A percentile compares a stretch with the other conserved stretches of the same genome.
Evolutionary conservation across 2,797 vertebrate genomes (phyloP).

Genomic region (Eidolon dupreanum): DNA sequence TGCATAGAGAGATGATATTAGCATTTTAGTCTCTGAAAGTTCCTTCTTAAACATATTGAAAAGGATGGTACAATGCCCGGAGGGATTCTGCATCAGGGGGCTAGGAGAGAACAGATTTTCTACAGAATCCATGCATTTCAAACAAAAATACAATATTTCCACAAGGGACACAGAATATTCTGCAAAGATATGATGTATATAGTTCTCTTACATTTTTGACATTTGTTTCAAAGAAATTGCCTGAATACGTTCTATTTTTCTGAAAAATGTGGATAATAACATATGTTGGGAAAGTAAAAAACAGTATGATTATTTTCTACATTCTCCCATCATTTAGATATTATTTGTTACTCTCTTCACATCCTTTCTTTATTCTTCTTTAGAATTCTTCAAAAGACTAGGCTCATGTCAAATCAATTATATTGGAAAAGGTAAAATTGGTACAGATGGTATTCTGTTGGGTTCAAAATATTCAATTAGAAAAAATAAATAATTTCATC

Average conservation of each 20-base stretch:
- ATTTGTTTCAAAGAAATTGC: conserved; percentile 67
- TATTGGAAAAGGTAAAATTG: background rate
- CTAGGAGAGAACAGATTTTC: conserved; percentile 48
- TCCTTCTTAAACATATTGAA: background rate
- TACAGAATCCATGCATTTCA: conserved; percentile 31
- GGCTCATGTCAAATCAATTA: background rate
- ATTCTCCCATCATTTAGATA: background rate
- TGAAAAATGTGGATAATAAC: conserved; percentile 55
- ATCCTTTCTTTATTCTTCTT: conserved; percentile 3
- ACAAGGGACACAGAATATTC: conserved; percentile 1
- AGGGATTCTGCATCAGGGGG: background rate
- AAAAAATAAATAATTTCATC: background rate
- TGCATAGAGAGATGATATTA: background rate
- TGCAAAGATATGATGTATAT: conserved; percentile 59
- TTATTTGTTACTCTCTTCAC: conserved; percentile 10
- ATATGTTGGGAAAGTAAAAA: conserved; percentile 23
- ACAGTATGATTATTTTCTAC: background rate
- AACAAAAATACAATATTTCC: conserved; percentile 39
- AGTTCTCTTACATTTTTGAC: conserved; percentile 43
- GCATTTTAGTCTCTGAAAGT: background rate
- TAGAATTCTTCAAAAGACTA: conserved; percentile 22
- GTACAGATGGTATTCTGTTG: background rate
- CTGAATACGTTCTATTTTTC: conserved; percentile 48
- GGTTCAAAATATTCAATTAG: conserved; percentile 5
- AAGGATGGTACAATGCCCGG: background rate